Evolutionary conservation across 2,888 invertebrate genomes (phyloP).

Genomic region (Sinelater perroti): DNA sequence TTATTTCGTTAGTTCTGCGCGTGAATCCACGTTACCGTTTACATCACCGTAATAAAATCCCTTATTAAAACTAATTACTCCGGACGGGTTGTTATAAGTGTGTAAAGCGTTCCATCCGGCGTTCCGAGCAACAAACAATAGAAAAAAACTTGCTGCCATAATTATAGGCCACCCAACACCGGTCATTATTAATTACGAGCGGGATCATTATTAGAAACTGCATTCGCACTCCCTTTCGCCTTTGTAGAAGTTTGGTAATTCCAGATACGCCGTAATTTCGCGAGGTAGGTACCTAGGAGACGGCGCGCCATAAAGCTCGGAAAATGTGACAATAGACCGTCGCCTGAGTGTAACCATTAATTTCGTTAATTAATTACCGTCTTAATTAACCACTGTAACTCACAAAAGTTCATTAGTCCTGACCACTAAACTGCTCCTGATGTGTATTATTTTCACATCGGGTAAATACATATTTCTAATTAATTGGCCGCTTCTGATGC

Average conservation of each 20-base stretch:
- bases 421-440: constrained; percentile 26
- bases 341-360: constrained; percentile 45
- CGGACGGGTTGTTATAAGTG: constrained; percentile 15
- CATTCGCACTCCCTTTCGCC: constrained; percentile 12
- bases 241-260: constrained; percentile 24
- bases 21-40: background rate
- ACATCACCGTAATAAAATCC: constrained; percentile 15
- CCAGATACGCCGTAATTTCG: constrained; percentile 26
- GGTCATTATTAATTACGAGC: constrained; percentile 26
- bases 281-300: constrained; percentile 14
- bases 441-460: constrained; percentile 24
- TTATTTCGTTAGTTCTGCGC: constrained; percentile 2
- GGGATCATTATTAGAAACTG: constrained; percentile 27
- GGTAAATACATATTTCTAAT: no score
- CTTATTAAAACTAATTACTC: constrained; percentile 12
- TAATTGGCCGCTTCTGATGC: no score
- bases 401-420: constrained; percentile 32
- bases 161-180: constrained; percentile 27
- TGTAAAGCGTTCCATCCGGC: constrained; percentile 24
- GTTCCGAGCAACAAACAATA: constrained; percentile 21
- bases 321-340: constrained; percentile 37
- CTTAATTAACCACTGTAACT: constrained; percentile 43
- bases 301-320: constrained; percentile 27
- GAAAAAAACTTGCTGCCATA: constrained; percentile 28
- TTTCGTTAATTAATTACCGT: constrained; percentile 47